Evolutionary conservation across 2,888 invertebrate species (phyloP).

Genomic region (Perizoma affinitatum): DNA sequence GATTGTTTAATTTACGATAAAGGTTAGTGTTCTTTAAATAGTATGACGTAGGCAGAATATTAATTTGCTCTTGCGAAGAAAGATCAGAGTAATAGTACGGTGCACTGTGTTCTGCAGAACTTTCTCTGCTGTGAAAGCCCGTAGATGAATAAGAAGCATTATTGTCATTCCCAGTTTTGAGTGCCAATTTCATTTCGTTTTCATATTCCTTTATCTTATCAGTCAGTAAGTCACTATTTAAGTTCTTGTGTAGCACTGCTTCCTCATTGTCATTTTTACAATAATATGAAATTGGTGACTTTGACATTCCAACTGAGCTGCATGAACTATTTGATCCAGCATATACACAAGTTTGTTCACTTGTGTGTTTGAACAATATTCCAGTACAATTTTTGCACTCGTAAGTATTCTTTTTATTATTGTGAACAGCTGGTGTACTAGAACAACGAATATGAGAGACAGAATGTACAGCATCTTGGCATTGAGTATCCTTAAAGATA

Average conservation of each 20-base stretch:
- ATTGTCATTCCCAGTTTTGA: slow-evolving; percentile 60
- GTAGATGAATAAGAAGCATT: slow-evolving; percentile 69
- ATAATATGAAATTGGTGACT: slow-evolving; percentile 78
- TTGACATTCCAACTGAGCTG: slow-evolving; percentile 63
- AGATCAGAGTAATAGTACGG: slow-evolving; percentile 95
- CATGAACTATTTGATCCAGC: slow-evolving; percentile 69
- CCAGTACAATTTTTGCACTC: slow-evolving; percentile 47
- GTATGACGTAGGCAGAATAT: slow-evolving; percentile 72
- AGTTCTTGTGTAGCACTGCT: slow-evolving; percentile 68
- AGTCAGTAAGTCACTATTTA: slow-evolving; percentile 66
- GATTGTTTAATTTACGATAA: slow-evolving; percentile 87
- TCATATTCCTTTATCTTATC: slow-evolving; percentile 79
- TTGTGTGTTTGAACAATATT: slow-evolving; percentile 50
- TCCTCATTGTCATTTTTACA: slow-evolving; percentile 73
- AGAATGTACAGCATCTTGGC: slow-evolving; percentile 48
- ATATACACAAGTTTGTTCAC: slow-evolving; percentile 61
- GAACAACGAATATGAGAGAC: slow-evolving; percentile 61
- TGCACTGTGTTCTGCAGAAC: slow-evolving; percentile 87
- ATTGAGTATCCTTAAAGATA: slow-evolving; percentile 55
- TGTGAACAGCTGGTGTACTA: slow-evolving; percentile 66
- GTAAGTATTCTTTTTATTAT: slow-evolving; percentile 44
- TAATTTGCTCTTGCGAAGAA: slow-evolving; percentile 81
- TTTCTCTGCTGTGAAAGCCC: slow-evolving; percentile 85
- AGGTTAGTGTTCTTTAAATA: slow-evolving; percentile 79
- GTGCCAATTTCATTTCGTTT: slow-evolving; percentile 61